Evolutionary conservation across 1,140 invertebrate species (phyloP), one percentile per base, ranked within the genome.

Genomic region (Panulirus ornatus): DNA sequence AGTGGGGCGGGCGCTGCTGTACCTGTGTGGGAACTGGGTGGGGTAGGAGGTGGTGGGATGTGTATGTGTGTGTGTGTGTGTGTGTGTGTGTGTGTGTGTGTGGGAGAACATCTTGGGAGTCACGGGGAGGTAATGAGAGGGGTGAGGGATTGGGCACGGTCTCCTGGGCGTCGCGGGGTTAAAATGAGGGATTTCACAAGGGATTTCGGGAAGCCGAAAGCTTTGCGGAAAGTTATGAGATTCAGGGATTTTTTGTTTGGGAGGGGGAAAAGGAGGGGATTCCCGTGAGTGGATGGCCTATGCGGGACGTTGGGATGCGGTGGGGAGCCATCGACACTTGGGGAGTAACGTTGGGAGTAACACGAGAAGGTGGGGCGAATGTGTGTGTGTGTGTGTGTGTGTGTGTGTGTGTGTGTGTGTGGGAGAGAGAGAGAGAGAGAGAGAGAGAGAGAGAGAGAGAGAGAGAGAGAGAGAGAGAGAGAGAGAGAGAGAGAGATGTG

Each of bases 391-490:
- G 27, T 19, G 22, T 6, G 27, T 38, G 78, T 47, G 1, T 30
- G 34, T 5, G 2, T 30, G 76, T 27, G 16, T 3, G 76, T 3
- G 76, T 44, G 44, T 47, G n/a, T 22, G 1, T 1, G 34, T 38
- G 75, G 0, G 75, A 75, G 36, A 75, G 71, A 75, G 71, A 75
- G 71, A 75, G 71, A 75, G 71, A 75, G 71, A 75, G 71, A 75
- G 71, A 75, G 71, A 75, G 71, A 75, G 71, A 75, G 71, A 75
- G 71, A 75, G 71, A 75, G 71, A 75, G 71, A 75, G 71, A 75
- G 71, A 75, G 71, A 75, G 71, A 73, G 30, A 38, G 34, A 14
- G 34, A 30, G 34, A 14, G 34, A 30, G 34, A 14, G 34, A 14
- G 36, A 14, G 34, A 14, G n/a, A 14, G 3, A 22, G 51, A 22